phyloP scores from a whole-genome alignment of 2,797 vertebrate genomes.

The Oryzias sinensis region DNA sequence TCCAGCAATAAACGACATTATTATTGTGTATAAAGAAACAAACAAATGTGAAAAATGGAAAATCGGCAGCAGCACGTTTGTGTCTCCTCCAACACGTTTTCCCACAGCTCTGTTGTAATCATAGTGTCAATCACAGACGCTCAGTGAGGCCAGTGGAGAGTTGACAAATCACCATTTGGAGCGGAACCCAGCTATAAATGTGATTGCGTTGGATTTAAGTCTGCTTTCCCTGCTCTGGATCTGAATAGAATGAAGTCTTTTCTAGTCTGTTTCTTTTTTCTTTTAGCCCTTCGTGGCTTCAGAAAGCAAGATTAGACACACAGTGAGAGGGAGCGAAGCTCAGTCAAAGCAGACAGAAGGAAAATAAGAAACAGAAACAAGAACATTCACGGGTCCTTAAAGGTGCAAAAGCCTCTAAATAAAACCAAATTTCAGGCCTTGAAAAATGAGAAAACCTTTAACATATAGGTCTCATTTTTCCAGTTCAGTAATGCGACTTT shows the following conservation, averaged over 20 bases:
- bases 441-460: slow-evolving; percentile 30
- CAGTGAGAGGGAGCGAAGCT: slow-evolving; percentile 17
- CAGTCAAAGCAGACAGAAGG: slow-evolving; percentile 27
- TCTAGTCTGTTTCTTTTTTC: slow-evolving; percentile 14
- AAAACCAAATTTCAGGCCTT: slow-evolving; percentile 44
- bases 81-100: slow-evolving; percentile 1
- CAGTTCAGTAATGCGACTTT: slow-evolving; percentile 22
- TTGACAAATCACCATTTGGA: slow-evolving; percentile 61
- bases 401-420: slow-evolving; percentile 43
- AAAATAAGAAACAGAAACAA: slow-evolving; percentile 37
- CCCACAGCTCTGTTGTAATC: slow-evolving; percentile 22
- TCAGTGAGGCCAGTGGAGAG: slow-evolving; percentile 35
- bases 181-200: slow-evolving; percentile 53
- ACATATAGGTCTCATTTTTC: slow-evolving; percentile 39
- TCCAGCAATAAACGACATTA: neutral
- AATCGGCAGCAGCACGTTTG: slow-evolving; percentile 10
- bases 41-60: slow-evolving; percentile 2
- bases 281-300: slow-evolving; percentile 31
- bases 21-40: neutral
- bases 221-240: slow-evolving; percentile 55
- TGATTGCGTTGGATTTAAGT: slow-evolving; percentile 57
- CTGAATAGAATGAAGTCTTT: slow-evolving; percentile 62
- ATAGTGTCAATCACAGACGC: slow-evolving; percentile 43
- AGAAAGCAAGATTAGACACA: slow-evolving; percentile 56
- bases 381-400: slow-evolving; percentile 37